Evolutionary conservation across 53 echinoderm and acorn worm genomes (phyloP).

Genomic region (Zoroaster sp.): DNA sequence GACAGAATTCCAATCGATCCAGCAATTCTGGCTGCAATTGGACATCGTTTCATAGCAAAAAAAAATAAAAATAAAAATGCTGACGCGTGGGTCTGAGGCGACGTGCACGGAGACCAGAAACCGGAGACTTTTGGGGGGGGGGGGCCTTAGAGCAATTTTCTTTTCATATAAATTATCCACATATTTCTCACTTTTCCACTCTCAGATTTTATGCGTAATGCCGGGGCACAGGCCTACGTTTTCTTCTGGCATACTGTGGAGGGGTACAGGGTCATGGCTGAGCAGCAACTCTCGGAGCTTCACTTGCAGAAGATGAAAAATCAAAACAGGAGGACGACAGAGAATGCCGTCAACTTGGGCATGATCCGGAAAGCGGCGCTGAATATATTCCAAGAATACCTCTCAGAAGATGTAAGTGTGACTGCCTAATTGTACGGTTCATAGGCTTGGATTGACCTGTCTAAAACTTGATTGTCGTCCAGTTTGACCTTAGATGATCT

Average conservation of each 20-base stretch:
- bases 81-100: too few species aligned
- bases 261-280: conserved; percentile 89
- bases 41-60: too few species aligned
- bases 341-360: conserved; percentile 65
- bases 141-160: too few species aligned
- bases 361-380: conserved; percentile 84
- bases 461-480: too few species aligned
- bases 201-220: conserved; percentile 92
- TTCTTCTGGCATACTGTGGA: conserved; percentile 98
- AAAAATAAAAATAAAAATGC: too few species aligned
- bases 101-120: too few species aligned
- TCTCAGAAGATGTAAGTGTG: conserved; percentile 87
- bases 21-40: too few species aligned
- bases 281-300: conserved; percentile 89
- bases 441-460: too few species aligned
- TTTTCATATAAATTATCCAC: too few species aligned
- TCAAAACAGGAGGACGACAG: conserved; percentile 49
- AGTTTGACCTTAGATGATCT: not conserved
- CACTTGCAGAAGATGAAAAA: conserved; percentile 78
- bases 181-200: not conserved
- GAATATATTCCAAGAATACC: conserved; percentile 89
- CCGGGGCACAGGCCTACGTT: conserved; percentile 79
- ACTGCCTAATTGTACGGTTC: not conserved
- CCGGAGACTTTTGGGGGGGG: too few species aligned
- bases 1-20: too few species aligned